Evolutionary conservation across 2,888 invertebrate species (phyloP).

Genomic region (Drosophila phalerata): DNA sequence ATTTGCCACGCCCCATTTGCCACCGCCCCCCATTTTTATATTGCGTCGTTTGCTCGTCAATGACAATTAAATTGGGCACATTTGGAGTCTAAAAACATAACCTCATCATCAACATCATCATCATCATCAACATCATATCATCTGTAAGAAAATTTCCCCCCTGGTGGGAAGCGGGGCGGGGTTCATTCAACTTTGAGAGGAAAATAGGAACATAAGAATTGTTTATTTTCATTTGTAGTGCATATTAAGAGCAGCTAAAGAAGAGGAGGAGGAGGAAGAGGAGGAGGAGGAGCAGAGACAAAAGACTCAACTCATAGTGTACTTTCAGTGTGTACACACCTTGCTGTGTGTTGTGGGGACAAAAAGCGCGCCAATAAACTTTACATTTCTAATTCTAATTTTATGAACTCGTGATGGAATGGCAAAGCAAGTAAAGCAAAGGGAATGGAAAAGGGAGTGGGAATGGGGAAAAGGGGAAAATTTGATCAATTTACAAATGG

Average conservation of each 20-base stretch:
- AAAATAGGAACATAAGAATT: conserved; percentile 41
- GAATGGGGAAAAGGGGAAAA: conserved; percentile 1
- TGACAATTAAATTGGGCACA: conserved; percentile 49
- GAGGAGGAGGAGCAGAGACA: conserved; percentile 28
- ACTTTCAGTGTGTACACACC: conserved; percentile 37
- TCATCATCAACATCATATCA: neutral
- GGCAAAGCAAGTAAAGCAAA: neutral
- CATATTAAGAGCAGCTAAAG: conserved; percentile 25
- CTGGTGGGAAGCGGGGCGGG: conserved; percentile 9
- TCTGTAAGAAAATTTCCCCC: conserved; percentile 19
- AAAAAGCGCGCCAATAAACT: conserved; percentile 67
- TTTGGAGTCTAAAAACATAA: conserved; percentile 22
- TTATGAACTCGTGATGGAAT: conserved; percentile 48
- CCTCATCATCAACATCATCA: neutral
- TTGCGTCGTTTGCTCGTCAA: conserved; percentile 49
- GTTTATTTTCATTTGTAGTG: conserved; percentile 58
- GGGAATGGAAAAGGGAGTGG: neutral
- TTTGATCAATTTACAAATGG: conserved; percentile 57
- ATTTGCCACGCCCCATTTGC: conserved; percentile 37
- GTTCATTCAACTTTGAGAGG: conserved; percentile 53
- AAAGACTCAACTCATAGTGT: neutral
- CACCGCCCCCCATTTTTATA: conserved; percentile 20
- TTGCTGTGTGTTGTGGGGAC: conserved; percentile 21
- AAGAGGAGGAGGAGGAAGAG: conserved; percentile 10
- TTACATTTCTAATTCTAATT: conserved; percentile 61